These are phyloP conservation scores for Hipposideros larvatus DNA, from an alignment of 2,797 vertebrate genomes.

Conservation along the genomic window DNA sequence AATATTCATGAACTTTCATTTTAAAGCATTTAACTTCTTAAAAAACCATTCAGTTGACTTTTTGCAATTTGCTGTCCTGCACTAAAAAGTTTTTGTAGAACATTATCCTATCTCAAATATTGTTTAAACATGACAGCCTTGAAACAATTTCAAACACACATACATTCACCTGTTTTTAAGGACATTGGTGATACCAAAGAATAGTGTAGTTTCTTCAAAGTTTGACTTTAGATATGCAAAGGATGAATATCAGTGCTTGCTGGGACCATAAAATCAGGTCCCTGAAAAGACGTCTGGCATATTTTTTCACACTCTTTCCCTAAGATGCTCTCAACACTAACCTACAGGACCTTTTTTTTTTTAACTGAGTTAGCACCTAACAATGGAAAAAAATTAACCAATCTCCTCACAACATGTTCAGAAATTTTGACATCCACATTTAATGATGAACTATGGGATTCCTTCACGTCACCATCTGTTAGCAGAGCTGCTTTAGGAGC, in stretches of 20 bases:
- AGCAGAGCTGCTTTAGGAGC: conserved; percentile 41
- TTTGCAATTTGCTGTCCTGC: conserved; percentile 10
- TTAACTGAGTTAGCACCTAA: conserved; percentile 59
- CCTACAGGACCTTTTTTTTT: not conserved
- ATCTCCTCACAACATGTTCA: conserved; percentile 71
- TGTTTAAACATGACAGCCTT: not conserved
- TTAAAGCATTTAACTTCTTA: conserved; percentile 51
- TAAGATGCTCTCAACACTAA: conserved; percentile 50
- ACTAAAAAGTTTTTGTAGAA: conserved; percentile 46
- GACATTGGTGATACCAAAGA: not conserved
- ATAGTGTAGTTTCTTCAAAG: not conserved
- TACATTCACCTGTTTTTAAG: conserved; percentile 2
- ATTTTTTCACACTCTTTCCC: conserved; percentile 44
- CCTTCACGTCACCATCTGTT: conserved; percentile 74
- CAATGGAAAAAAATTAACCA: conserved; percentile 54
- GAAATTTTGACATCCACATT: conserved; percentile 68
- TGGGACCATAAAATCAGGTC: not conserved
- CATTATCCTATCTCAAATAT: conserved; percentile 17
- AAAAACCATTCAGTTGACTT: conserved; percentile 36
- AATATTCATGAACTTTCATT: not conserved
- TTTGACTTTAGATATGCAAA: not conserved
- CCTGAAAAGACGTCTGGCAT: not conserved
- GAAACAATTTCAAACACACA: conserved; percentile 33
- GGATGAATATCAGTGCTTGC: not conserved
- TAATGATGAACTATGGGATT: conserved; percentile 77